These are phyloP conservation scores for Rissa tridactyla DNA, from an alignment of 2,113 vertebrate genomes.

Conservation along the genomic window DNA sequence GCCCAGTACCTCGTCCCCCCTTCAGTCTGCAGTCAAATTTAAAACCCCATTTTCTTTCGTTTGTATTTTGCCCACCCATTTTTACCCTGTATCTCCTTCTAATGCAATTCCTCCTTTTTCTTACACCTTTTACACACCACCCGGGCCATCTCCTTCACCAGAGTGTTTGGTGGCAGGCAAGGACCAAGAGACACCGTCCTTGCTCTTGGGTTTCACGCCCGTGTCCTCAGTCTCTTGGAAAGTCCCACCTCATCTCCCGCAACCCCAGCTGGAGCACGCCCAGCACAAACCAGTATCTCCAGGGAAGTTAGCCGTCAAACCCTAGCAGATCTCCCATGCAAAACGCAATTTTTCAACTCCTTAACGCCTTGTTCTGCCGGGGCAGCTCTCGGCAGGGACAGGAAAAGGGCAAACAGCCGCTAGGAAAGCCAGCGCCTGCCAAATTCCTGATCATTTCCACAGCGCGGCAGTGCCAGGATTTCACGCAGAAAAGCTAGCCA, in stretches of 20 bases:
- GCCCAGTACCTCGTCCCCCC: not conserved
- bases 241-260: not conserved
- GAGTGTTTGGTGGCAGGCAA: not conserved
- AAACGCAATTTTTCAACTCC: slow-evolving; percentile 31
- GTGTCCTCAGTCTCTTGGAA: not conserved
- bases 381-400: slow-evolving; percentile 13
- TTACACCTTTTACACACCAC: not conserved
- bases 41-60: rapidly evolving
- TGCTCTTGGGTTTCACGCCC: not conserved
- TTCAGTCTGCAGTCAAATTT: not conserved
- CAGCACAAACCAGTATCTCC: slow-evolving; percentile 4
- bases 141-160: not conserved
- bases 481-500: not conserved
- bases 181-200: not conserved
- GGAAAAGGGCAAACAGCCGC: slow-evolving; percentile 43
- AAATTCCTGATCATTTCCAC: not conserved
- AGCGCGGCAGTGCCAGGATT: not conserved
- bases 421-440: not conserved
- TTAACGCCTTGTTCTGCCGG: not conserved
- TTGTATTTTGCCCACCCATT: not conserved
- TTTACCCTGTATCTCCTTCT: not conserved
- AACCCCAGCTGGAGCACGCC: not conserved
- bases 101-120: not conserved
- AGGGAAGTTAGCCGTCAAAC: slow-evolving; percentile 47
- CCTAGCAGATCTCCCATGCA: slow-evolving; percentile 30